Conservation (phyloP, 2,888 invertebrate genomes). For the Cheilosia variabilis region DNA sequence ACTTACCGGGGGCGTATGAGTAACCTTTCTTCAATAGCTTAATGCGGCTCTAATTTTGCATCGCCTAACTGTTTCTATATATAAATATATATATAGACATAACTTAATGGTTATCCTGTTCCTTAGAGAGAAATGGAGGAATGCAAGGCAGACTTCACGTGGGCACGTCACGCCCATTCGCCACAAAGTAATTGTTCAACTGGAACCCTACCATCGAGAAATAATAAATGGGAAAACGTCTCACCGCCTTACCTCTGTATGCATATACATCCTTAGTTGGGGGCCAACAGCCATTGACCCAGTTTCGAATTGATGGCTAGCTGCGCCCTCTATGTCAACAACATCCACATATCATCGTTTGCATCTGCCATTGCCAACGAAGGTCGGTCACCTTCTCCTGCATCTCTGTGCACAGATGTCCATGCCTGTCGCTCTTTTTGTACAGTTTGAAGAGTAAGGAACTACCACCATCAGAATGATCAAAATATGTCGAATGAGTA, state of each 20-base stretch:
- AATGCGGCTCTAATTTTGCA: slow-evolving; percentile 1
- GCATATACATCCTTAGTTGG: slow-evolving; percentile 18
- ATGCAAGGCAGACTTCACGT: not conserved
- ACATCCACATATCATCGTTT: slow-evolving; percentile 32
- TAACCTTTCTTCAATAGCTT: slow-evolving; percentile 10
- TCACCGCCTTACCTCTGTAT: slow-evolving; percentile 27
- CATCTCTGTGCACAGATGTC: slow-evolving; percentile 11
- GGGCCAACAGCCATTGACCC: slow-evolving; percentile 69
- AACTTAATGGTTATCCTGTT: slow-evolving; percentile 24
- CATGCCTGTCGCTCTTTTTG: slow-evolving; percentile 12
- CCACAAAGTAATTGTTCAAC: slow-evolving; percentile 57
- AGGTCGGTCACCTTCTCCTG: slow-evolving; percentile 65
- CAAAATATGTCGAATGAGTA: not conserved
- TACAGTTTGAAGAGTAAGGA: not conserved
- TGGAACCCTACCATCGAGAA: slow-evolving; percentile 41
- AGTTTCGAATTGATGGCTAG: slow-evolving; percentile 64
- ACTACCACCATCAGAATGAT: not conserved
- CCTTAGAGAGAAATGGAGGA: slow-evolving; percentile 19
- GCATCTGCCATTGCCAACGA: slow-evolving; percentile 46
- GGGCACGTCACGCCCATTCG: slow-evolving; percentile 39
- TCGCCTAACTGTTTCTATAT: not conserved
- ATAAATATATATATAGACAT: not conserved
- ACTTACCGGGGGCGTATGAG: slow-evolving; percentile 30
- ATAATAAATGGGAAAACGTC: slow-evolving; percentile 65
- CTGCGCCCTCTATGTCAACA: slow-evolving; percentile 49